Evolutionary conservation across 2,888 invertebrate genomes (phyloP), one percentile per base, ranked within the genome.

Genomic region (Phortica okadai): DNA sequence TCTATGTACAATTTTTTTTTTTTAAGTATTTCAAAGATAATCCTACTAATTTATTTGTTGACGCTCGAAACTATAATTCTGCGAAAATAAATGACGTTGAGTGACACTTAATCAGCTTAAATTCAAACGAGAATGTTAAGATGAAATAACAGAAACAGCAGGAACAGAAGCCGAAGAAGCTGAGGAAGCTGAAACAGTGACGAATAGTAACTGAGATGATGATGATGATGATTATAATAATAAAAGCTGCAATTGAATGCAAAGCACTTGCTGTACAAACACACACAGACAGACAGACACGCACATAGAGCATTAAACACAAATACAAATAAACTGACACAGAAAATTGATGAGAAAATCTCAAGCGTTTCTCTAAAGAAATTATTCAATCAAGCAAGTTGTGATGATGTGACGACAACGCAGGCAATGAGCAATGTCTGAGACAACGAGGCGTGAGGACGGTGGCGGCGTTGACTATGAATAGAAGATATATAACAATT

Each of bases 401-500:
- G 59, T n/a, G 59, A 59, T 41, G 41, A 67, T 41, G 14, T 44
- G 44, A 67, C 67, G 67, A 59, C 59, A 16, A 16, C 59, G 59
- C 10, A 2, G 54, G n/a, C 54, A 14, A 54, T n/a, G 54, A 62
- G 21, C 21, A 25, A 62, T 11, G 41, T 21, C 25, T n/a, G 56
- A 25, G 33, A 44, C 50, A 25, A 64, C 50, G 45, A 59, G 10
- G 14, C 16, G 33, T 59, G 42, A 59, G 8, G 33, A 16, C 58
- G 42, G 21, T 10, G n/a, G 25, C 54, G 14, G 50, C 50, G 80
- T 80, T 76, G 79, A 80, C 76, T 80, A 78, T 78, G 76, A 78
- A 76, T 76, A 76, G 67, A 81, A 79, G 81, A 79, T 74, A 76
- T 77, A 78, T 76, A 76, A 77, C 64, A 79, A 79, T 75, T 75